Conservation (phyloP, 2,888 invertebrate species). For the Mechanitis mazaeus region DNA sequence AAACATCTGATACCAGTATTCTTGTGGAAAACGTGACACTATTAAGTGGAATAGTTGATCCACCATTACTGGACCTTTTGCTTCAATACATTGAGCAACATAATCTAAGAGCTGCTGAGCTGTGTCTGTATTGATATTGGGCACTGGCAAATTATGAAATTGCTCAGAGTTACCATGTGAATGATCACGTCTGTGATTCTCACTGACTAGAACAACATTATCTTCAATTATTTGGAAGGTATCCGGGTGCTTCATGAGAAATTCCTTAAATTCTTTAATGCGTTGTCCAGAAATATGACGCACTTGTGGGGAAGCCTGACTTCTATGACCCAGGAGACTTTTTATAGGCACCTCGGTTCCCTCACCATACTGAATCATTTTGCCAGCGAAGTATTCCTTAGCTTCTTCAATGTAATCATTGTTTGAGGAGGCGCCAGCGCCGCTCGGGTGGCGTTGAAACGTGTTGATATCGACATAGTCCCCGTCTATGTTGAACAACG, state of each 20-base stretch:
- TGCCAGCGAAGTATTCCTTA: slow-evolving; percentile 97
- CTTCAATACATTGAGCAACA: slow-evolving; percentile 87
- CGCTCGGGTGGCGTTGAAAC: slow-evolving; percentile 79
- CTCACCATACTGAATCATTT: slow-evolving; percentile 95
- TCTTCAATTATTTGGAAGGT: slow-evolving; percentile 91
- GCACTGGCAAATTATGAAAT: slow-evolving; percentile 83
- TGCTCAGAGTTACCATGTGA: slow-evolving; percentile 81
- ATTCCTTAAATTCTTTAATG: slow-evolving; percentile 95
- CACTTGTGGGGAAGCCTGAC: slow-evolving; percentile 97
- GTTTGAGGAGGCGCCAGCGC: slow-evolving; percentile 80
- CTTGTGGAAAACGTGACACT: slow-evolving; percentile 84
- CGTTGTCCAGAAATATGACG: slow-evolving; percentile 96
- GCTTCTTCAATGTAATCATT: slow-evolving; percentile 97
- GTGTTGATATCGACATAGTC: slow-evolving; percentile 92
- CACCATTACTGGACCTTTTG: slow-evolving; percentile 88
- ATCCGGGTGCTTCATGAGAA: slow-evolving; percentile 88
- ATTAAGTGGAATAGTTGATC: slow-evolving; percentile 91
- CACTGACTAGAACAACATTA: slow-evolving; percentile 86
- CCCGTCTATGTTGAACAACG: slow-evolving; percentile 95
- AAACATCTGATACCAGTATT: slow-evolving; percentile 90
- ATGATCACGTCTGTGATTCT: slow-evolving; percentile 81
- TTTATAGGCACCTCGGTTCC: slow-evolving; percentile 98
- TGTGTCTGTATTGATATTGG: slow-evolving; percentile 87
- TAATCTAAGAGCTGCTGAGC: slow-evolving; percentile 90
- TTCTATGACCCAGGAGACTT: slow-evolving; percentile 96